phyloP scores from a whole-genome alignment of 1,140 invertebrate genomes.

The Drosophila tristis region DNA sequence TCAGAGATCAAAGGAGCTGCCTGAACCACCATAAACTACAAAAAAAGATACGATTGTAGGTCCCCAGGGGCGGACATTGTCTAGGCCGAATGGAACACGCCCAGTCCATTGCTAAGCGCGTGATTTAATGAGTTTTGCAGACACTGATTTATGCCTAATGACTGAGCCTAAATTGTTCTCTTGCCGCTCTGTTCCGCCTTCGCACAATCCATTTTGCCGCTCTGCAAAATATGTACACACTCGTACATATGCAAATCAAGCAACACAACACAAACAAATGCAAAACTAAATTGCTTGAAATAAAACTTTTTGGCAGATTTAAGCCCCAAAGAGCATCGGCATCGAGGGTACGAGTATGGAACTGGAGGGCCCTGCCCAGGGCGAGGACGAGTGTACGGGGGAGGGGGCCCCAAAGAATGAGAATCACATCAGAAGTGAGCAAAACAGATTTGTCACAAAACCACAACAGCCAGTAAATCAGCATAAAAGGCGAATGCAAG shows the following conservation, averaged over 20 bases:
- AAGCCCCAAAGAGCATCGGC: constrained; percentile 48
- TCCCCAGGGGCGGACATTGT: constrained; percentile 9
- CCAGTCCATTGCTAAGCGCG: constrained; percentile 41
- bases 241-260: constrained; percentile 53
- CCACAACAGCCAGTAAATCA: constrained; percentile 81
- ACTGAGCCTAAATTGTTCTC: constrained; percentile 56
- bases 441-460: constrained; percentile 82
- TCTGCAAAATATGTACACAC: constrained; percentile 11
- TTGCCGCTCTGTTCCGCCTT: constrained; percentile 15
- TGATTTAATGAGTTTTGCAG: constrained; percentile 70
- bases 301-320: constrained; percentile 76
- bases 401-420: constrained; percentile 26
- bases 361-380: neutral
- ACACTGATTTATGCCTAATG: constrained; percentile 74
- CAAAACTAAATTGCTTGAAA: constrained; percentile 79
- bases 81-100: constrained; percentile 36
- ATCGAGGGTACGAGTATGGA: neutral
- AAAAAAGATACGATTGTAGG: neutral
- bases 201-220: constrained; percentile 18
- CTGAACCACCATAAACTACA: constrained; percentile 5
- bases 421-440: constrained; percentile 79
- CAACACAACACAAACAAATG: constrained; percentile 67
- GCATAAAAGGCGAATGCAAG: constrained; percentile 80
- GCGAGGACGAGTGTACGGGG: too few relatives aligned
- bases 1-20: constrained; percentile 39